These are phyloP conservation scores for Anoplolepis gracilipes DNA, from an alignment of 1,140 invertebrate species.

Conservation along the genomic window DNA sequence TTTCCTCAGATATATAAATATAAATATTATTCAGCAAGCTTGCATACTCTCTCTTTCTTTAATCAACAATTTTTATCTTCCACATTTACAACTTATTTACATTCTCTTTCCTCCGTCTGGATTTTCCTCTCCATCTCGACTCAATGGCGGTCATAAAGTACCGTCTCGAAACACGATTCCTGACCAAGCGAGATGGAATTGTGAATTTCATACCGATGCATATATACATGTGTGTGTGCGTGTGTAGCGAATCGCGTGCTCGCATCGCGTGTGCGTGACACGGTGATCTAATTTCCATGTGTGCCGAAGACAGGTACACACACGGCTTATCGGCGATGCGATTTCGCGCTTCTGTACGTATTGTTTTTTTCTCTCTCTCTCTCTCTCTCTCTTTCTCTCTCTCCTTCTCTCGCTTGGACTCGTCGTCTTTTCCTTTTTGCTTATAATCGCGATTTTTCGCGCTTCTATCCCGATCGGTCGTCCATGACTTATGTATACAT, in stretches of 20 bases:
- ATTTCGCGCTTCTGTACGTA: conserved; percentile 37
- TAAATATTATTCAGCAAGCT: too few species aligned
- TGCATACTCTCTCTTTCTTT: too few species aligned
- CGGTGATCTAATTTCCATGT: conserved; percentile 76
- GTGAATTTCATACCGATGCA: not conserved
- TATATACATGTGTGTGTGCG: not conserved
- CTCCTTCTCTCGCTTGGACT: not conserved
- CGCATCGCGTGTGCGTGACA: conserved; percentile 64
- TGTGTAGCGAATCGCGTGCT: conserved; percentile 10
- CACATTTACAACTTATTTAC: not conserved
- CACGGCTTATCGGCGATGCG: conserved; percentile 32
- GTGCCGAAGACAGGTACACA: conserved; percentile 12
- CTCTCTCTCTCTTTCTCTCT: conserved; percentile 9
- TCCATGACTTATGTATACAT: conserved; percentile 25
- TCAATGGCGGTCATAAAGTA: not conserved
- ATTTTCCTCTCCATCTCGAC: not conserved
- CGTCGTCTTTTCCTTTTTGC: not conserved
- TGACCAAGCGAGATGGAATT: conserved; percentile 51
- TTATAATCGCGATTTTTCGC: conserved; percentile 17
- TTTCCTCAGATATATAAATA: too few species aligned
- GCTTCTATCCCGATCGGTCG: not conserved
- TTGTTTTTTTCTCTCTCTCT: conserved; percentile 17
- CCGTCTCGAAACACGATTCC: conserved; percentile 32
- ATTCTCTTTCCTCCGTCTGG: not conserved
- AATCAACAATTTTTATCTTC: not conserved